phyloP scores from a whole-genome alignment of 2,113 vertebrate species.

The Canis aureus region DNA sequence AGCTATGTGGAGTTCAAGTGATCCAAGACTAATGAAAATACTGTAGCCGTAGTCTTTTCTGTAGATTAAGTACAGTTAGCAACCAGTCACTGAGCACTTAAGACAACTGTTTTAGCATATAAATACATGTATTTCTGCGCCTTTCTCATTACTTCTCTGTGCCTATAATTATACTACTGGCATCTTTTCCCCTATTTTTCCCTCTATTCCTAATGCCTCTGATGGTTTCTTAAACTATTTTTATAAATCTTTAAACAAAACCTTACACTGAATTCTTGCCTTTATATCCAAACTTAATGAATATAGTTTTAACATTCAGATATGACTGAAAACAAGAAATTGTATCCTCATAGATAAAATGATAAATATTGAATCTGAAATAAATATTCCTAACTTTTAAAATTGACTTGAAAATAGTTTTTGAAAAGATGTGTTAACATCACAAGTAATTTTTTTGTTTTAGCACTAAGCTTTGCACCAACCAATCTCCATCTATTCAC shows the following conservation, averaged over 20 bases:
- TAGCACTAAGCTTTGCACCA: neutral
- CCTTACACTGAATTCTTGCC: neutral
- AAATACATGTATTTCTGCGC: neutral
- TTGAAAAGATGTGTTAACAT: neutral
- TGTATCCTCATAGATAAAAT: neutral
- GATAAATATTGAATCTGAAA: slow-evolving; percentile 32
- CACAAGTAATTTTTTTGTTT: slow-evolving; percentile 17
- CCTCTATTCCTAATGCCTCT: neutral
- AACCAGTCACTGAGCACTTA: neutral
- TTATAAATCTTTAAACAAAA: neutral
- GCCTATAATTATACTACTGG: neutral
- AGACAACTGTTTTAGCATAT: neutral
- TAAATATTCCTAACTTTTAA: slow-evolving; percentile 14
- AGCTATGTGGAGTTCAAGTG: neutral
- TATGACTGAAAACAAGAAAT: slow-evolving; percentile 32
- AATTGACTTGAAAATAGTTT: neutral
- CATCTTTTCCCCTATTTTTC: neutral
- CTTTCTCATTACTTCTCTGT: neutral
- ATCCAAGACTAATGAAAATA: slow-evolving; percentile 38
- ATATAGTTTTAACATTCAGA: neutral
- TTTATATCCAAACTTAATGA: neutral
- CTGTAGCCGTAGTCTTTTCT: neutral
- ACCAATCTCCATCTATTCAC: neutral
- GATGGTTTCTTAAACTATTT: neutral
- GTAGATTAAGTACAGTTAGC: neutral